A percentile compares a stretch with the other conserved stretches of the same genome.
Evolutionary conservation across 1,140 invertebrate genomes (phyloP).

Genomic region (Hyposmocoma kahamanoa): DNA sequence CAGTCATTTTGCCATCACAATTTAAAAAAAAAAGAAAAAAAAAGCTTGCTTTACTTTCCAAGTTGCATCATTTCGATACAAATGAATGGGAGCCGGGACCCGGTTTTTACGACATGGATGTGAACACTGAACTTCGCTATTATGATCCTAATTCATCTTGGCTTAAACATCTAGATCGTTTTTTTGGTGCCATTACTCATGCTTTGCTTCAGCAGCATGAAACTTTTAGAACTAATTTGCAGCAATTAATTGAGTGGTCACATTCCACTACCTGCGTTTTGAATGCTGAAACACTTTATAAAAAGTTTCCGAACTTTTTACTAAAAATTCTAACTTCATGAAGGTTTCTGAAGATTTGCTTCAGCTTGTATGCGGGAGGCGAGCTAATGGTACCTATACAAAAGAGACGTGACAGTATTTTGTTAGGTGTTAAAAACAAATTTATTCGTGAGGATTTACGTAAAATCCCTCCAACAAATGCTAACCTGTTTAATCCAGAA

Average conservation of each 20-base stretch:
- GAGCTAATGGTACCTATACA: not conserved
- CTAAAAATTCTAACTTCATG: not conserved
- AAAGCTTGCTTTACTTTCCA: not conserved
- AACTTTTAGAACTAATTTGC: not conserved
- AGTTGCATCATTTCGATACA: conserved; percentile 1
- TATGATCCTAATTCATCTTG: conserved; percentile 3
- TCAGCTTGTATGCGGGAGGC: not conserved
- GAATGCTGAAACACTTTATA: not conserved
- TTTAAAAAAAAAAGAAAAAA: too few relatives aligned
- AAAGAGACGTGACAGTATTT: not conserved
- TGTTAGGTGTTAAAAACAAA: not conserved
- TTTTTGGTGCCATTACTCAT: not conserved
- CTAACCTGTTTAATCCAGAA: conserved; percentile 1
- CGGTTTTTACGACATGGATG: conserved; percentile 1
- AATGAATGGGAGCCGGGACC: not conserved
- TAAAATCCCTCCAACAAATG: not conserved
- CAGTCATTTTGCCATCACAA: too few relatives aligned
- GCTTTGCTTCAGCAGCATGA: not conserved
- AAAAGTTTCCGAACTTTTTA: not conserved
- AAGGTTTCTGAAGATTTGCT: conserved; percentile 1
- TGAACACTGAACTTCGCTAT: conserved; percentile 1
- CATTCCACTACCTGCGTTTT: not conserved
- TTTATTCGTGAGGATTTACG: not conserved
- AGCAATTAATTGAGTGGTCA: not conserved
- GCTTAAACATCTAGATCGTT: not conserved